These are phyloP conservation scores for Speoplatyrhinus poulsoni DNA, from an alignment of 2,113 vertebrate species.

Conservation along the genomic window DNA sequence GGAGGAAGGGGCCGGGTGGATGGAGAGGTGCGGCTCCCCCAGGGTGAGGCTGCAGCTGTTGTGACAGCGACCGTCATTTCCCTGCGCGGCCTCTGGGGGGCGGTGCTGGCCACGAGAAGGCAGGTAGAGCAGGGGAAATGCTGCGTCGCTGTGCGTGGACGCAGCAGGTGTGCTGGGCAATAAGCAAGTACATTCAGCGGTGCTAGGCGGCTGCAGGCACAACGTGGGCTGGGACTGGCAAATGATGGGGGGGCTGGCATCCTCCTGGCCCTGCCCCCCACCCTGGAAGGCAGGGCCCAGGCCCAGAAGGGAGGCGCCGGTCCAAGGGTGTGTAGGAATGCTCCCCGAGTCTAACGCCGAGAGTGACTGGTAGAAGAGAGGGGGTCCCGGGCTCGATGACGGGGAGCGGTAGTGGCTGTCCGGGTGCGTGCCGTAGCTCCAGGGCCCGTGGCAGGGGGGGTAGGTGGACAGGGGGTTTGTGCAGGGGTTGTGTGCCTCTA, in stretches of 20 bases:
- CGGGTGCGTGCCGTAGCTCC: conserved; percentile 36
- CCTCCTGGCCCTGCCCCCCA: conserved; percentile 32
- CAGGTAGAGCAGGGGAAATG: conserved; percentile 43
- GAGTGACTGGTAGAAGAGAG: conserved; percentile 28
- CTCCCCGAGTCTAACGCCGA: conserved; percentile 40
- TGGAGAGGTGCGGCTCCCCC: conserved; percentile 16
- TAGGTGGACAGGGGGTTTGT: conserved; percentile 51
- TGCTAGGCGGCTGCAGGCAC: conserved; percentile 61
- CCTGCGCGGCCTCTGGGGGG: conserved; percentile 28
- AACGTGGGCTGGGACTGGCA: conserved; percentile 72
- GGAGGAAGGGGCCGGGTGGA: conserved; percentile 25
- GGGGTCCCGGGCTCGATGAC: conserved; percentile 36
- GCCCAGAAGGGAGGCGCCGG: conserved; percentile 43
- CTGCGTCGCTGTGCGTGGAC: conserved; percentile 65
- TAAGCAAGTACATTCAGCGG: conserved; percentile 52
- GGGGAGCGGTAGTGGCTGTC: conserved; percentile 44
- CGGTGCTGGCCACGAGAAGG: conserved; percentile 35
- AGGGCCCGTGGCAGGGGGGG: conserved; percentile 34
- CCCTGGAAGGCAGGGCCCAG: conserved; percentile 37
- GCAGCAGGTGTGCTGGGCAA: conserved; percentile 51
- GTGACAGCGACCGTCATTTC: conserved; percentile 25
- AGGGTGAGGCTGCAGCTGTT: conserved; percentile 33
- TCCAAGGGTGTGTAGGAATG: conserved; percentile 38
- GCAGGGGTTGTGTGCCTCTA: conserved; percentile 66
- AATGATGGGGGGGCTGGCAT: conserved; percentile 34